Conservation (phyloP, 2,797 vertebrate genomes). For the Artibeus jamaicensis region DNA sequence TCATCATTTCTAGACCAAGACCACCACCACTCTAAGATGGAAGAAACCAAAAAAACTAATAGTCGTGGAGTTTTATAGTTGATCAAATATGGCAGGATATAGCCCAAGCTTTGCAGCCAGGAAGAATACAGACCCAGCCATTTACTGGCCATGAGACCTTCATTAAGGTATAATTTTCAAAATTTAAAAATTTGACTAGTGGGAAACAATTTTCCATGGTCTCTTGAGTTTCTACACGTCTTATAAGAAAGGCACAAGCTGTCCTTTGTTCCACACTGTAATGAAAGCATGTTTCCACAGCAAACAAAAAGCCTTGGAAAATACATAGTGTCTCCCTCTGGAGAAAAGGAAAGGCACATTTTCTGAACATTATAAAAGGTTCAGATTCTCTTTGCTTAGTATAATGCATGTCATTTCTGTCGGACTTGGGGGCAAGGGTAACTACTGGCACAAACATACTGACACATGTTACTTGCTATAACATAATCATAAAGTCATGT, state of each 20-base stretch:
- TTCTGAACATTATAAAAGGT: background rate
- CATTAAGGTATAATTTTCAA: background rate
- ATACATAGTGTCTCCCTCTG: background rate
- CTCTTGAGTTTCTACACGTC: background rate
- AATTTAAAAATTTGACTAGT: background rate
- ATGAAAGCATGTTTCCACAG: background rate
- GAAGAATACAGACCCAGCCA: background rate
- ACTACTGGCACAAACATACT: background rate
- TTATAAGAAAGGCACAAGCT: background rate
- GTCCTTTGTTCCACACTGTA: background rate
- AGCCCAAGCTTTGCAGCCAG: background rate
- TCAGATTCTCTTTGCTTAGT: background rate
- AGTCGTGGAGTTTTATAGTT: background rate
- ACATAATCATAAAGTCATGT: background rate
- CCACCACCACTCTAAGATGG: background rate
- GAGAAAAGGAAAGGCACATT: background rate
- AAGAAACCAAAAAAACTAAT: background rate
- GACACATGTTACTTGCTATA: background rate
- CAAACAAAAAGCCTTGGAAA: background rate
- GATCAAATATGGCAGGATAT: background rate
- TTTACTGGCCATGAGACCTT: background rate
- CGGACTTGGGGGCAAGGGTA: background rate
- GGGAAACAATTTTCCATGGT: background rate
- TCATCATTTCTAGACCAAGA: background rate
- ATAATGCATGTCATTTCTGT: background rate